A percentile compares a stretch with the other conserved stretches of the same genome.
phyloP scores from a whole-genome alignment of 1,140 invertebrate species.

The Bicyclus anynana region DNA sequence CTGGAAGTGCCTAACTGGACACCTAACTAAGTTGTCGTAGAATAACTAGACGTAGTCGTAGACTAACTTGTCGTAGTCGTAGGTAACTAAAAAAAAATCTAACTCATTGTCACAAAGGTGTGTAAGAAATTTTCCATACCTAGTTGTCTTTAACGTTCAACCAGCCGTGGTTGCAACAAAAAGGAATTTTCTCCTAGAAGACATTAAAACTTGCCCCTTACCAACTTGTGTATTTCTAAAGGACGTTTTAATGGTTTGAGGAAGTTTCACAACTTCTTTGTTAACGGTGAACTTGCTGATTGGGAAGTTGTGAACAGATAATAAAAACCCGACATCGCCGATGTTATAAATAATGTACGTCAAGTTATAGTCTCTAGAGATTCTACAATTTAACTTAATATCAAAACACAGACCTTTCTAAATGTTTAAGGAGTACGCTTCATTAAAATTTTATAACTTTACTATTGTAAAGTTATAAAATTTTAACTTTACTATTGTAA shows the following conservation, averaged over 20 bases:
- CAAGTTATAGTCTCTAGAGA: not conserved
- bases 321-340: not conserved
- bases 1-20: too few relatives aligned
- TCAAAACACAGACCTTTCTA: too few relatives aligned
- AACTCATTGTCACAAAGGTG: too few relatives aligned
- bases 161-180: constrained; percentile 18
- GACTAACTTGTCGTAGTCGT: too few relatives aligned
- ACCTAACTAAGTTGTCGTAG: too few relatives aligned
- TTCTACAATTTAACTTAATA: too few relatives aligned
- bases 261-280: constrained; percentile 9
- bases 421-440: too few relatives aligned
- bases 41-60: too few relatives aligned
- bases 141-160: constrained; percentile 4
- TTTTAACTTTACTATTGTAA: too few relatives aligned
- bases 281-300: constrained; percentile 14
- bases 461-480: too few relatives aligned
- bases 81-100: too few relatives aligned
- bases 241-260: constrained; percentile 17
- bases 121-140: not conserved
- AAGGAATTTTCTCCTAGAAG: constrained; percentile 13
- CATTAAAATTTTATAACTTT: too few relatives aligned
- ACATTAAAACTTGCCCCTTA: constrained; percentile 26
- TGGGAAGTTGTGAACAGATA: constrained; percentile 10
- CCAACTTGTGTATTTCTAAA: constrained; percentile 18
- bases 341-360: not conserved